Evolutionary conservation across 2,797 vertebrate species (phyloP).

Genomic region (Pristis pectinata): DNA sequence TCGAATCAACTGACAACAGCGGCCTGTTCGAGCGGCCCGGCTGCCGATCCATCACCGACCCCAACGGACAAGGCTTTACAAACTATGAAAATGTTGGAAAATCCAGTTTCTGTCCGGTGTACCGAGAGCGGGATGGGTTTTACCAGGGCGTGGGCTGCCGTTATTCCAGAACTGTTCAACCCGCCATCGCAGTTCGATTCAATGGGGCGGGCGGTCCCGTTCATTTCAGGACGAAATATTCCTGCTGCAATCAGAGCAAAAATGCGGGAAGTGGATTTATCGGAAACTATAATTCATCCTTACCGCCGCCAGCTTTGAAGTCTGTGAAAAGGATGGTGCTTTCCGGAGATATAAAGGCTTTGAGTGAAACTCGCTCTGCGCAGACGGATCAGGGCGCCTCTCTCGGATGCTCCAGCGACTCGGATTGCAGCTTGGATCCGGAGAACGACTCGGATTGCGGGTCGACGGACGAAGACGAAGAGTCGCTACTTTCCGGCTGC

Average conservation of each 20-base stretch:
- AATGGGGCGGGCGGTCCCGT: background rate
- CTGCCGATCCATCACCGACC: slow-evolving; percentile 16
- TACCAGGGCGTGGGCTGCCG: slow-evolving; percentile 36
- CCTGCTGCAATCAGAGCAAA: background rate
- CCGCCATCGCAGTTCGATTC: slow-evolving; percentile 17
- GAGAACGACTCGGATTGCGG: slow-evolving; percentile 34
- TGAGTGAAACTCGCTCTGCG: background rate
- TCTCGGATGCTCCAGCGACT: slow-evolving; percentile 53
- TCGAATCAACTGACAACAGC: background rate
- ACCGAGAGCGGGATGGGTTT: background rate
- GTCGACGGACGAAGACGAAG: slow-evolving; percentile 44
- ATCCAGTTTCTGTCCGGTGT: slow-evolving; percentile 11
- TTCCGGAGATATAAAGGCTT: slow-evolving; percentile 43
- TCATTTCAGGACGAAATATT: slow-evolving; percentile 16
- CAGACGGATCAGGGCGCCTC: slow-evolving; percentile 49
- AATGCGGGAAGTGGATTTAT: background rate
- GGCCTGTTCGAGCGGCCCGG: background rate
- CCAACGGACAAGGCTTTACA: slow-evolving; percentile 23
- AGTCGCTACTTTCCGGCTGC: slow-evolving; percentile 46
- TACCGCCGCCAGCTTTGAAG: slow-evolving; percentile 6
- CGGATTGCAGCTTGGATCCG: slow-evolving; percentile 49
- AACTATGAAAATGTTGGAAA: slow-evolving; percentile 38
- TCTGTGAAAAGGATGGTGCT: slow-evolving; percentile 44
- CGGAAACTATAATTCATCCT: background rate
- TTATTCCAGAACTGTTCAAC: slow-evolving; percentile 36